Evolutionary conservation across 2,888 invertebrate genomes (phyloP).

Genomic region (Drosophila basisetae): DNA sequence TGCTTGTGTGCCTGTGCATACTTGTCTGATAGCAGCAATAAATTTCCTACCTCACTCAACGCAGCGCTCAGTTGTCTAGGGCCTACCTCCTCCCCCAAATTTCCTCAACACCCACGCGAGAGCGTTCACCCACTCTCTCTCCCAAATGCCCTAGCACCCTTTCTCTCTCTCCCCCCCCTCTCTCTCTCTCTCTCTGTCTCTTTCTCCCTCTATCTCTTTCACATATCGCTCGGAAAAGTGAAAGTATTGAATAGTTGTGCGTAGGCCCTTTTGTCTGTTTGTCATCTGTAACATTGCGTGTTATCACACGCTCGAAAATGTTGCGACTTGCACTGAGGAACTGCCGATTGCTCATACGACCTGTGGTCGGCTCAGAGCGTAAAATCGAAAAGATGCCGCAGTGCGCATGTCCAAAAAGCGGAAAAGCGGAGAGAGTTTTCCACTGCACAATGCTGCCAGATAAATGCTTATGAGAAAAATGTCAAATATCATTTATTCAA

Average conservation of each 20-base stretch:
- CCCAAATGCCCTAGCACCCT: background rate
- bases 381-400: constrained; percentile 39
- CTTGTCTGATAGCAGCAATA: constrained; percentile 66
- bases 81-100: constrained; percentile 44
- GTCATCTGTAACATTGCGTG: constrained; percentile 41
- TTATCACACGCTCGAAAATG: constrained; percentile 75
- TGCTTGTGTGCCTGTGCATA: constrained; percentile 16
- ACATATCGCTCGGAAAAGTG: constrained; percentile 47
- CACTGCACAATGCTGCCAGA: constrained; percentile 65
- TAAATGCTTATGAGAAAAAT: constrained; percentile 16
- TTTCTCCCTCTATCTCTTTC: constrained; percentile 4
- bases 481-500: constrained; percentile 7
- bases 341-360: constrained; percentile 67
- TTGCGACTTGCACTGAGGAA: constrained; percentile 62
- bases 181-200: constrained; percentile 3
- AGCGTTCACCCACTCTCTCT: constrained; percentile 11
- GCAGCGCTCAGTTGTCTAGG: constrained; percentile 71
- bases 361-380: constrained; percentile 54
- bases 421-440: constrained; percentile 54
- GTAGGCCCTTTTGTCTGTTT: constrained; percentile 44
- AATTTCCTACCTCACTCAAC: constrained; percentile 79
- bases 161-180: background rate
- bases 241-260: constrained; percentile 48
- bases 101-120: constrained; percentile 28
- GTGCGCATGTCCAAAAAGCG: constrained; percentile 2